Evolutionary conservation across 2,113 vertebrate species (phyloP).

Genomic region (Ictalurus furcatus): DNA sequence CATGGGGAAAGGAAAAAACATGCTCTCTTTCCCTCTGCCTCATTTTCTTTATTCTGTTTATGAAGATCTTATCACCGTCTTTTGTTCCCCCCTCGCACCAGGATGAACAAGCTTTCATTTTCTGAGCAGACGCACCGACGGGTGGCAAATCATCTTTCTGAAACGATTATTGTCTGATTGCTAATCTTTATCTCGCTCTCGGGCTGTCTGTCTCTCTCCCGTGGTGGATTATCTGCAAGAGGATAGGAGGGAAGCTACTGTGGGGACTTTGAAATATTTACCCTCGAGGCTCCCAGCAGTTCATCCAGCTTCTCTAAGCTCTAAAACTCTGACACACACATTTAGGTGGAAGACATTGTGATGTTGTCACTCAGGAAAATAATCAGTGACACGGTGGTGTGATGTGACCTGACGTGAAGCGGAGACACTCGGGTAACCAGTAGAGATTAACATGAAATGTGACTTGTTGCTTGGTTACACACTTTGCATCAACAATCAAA

Average conservation of each 20-base stretch:
- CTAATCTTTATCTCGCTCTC: slow-evolving; percentile 31
- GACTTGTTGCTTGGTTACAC: background rate
- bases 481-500: background rate
- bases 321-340: background rate
- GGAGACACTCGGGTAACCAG: background rate
- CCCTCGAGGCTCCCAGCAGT: slow-evolving; percentile 22
- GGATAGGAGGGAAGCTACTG: slow-evolving; percentile 7
- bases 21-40: background rate
- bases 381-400: background rate
- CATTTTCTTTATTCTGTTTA: background rate
- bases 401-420: background rate
- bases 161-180: slow-evolving; percentile 31
- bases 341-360: background rate
- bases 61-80: background rate
- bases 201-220: background rate
- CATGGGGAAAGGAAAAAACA: too few relatives aligned
- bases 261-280: slow-evolving; percentile 33
- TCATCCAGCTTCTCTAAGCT: background rate
- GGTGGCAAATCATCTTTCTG: slow-evolving; percentile 34
- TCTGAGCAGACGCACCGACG: slow-evolving; percentile 1
- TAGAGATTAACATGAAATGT: background rate
- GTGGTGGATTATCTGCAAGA: slow-evolving; percentile 22
- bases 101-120: slow-evolving; percentile 11
- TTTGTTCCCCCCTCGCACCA: background rate
- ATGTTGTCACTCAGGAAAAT: background rate